phyloP scores from a whole-genome alignment of 2,797 vertebrate species.

The Carcharodon carcharias region DNA sequence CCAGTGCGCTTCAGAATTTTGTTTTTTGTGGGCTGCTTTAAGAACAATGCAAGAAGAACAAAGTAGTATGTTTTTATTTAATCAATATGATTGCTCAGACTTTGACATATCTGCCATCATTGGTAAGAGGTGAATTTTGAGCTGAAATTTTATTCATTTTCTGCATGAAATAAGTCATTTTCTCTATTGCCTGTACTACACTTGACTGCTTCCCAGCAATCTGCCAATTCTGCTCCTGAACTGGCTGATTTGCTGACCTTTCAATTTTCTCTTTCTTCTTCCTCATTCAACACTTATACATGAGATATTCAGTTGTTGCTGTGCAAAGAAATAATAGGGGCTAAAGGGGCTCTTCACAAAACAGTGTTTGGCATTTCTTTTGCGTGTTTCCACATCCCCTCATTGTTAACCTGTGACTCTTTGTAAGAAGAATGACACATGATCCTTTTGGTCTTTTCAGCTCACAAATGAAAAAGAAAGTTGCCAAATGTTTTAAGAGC shows the following conservation, averaged over 20 bases:
- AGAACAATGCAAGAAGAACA: neutral
- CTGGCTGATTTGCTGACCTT: conserved; percentile 3
- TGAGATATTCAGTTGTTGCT: neutral
- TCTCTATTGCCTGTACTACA: neutral
- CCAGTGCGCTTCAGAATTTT: neutral
- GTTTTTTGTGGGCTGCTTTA: neutral
- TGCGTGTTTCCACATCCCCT: neutral
- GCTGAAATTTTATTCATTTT: neutral
- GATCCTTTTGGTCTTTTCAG: neutral
- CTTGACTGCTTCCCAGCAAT: neutral
- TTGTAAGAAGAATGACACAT: conserved; percentile 38
- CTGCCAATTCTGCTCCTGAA: neutral
- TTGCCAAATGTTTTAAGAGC: conserved; percentile 36
- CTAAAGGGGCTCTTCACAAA: neutral
- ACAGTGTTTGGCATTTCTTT: neutral
- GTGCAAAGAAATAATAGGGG: neutral
- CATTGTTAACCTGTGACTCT: neutral
- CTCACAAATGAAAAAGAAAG: conserved; percentile 36
- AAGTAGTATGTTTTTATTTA: neutral
- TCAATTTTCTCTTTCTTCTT: neutral
- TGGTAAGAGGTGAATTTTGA: neutral
- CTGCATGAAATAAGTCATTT: conserved; percentile 1
- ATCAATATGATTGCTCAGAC: neutral
- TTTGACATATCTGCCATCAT: neutral
- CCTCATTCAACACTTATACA: neutral